Conservation (phyloP, 1,140 invertebrate genomes). For the Drosophila sturtevanti region DNA sequence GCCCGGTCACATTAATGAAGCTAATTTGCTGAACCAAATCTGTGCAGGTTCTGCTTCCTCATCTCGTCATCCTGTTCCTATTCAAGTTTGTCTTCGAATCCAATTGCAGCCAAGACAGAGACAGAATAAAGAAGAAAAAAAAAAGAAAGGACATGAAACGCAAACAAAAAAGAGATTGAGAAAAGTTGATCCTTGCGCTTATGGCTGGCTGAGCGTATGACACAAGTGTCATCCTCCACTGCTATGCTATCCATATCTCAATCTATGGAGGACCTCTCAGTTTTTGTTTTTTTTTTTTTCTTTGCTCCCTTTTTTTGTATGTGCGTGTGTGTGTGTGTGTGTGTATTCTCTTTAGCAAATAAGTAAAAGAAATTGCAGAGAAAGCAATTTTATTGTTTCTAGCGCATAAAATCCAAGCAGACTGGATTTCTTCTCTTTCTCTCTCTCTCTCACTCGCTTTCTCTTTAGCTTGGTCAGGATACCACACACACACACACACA, state of each 20-base stretch:
- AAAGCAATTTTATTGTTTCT: constrained; percentile 75
- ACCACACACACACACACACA: constrained; percentile 3
- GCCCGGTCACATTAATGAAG: constrained; percentile 64
- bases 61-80: neutral
- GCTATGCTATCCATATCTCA: constrained; percentile 62
- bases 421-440: constrained; percentile 6
- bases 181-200: constrained; percentile 72
- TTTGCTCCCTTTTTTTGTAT: constrained; percentile 7
- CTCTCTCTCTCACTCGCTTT: neutral
- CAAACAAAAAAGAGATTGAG: neutral
- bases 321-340: too few relatives aligned
- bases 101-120: constrained; percentile 44
- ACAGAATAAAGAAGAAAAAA: constrained; percentile 15
- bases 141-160: constrained; percentile 3
- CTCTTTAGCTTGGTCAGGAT: neutral
- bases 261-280: constrained; percentile 17
- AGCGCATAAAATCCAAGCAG: constrained; percentile 44
- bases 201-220: constrained; percentile 55
- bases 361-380: constrained; percentile 63
- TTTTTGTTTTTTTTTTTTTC: neutral
- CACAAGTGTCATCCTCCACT: constrained; percentile 67
- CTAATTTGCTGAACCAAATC: constrained; percentile 72
- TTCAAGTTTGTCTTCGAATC: constrained; percentile 38
- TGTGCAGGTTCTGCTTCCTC: constrained; percentile 14
- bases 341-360: constrained; percentile 39